Evolutionary conservation across 2,797 vertebrate species (phyloP).

Genomic region (Urocyon cinereoargenteus): DNA sequence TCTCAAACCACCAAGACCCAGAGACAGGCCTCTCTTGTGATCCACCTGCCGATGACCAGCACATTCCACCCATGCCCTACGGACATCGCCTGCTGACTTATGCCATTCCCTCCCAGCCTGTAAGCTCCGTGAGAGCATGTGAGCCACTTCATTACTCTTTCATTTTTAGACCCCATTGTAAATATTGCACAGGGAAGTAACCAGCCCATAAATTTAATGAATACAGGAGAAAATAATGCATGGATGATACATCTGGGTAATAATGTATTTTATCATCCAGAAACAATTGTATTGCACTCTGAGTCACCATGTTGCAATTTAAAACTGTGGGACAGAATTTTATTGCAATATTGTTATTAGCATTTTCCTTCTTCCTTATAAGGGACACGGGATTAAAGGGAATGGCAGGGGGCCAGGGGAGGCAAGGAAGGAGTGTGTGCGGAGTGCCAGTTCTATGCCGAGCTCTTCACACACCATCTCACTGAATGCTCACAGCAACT

Average conservation of each 20-base stretch:
- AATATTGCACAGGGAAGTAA: too few species aligned
- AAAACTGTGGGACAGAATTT: too few species aligned
- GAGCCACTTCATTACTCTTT: neutral
- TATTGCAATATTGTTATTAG: rapidly evolving
- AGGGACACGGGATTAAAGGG: neutral
- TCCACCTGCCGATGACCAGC: rapidly evolving
- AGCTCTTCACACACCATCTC: rapidly evolving
- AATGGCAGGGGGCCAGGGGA: rapidly evolving
- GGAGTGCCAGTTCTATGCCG: rapidly evolving
- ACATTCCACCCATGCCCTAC: rapidly evolving
- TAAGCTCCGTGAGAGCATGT: rapidly evolving
- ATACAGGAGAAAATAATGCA: too few species aligned
- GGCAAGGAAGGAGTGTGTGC: rapidly evolving
- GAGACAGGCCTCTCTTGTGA: neutral
- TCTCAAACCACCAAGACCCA: neutral
- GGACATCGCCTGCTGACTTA: rapidly evolving
- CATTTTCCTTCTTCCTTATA: neutral
- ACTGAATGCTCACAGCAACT: rapidly evolving
- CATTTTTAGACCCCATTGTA: too few species aligned
- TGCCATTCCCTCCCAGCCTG: rapidly evolving
- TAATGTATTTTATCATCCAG: neutral
- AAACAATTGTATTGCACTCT: too few species aligned
- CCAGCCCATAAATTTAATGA: neutral
- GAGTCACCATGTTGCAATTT: neutral
- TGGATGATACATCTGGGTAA: neutral